Evolutionary conservation across 2,888 invertebrate genomes (phyloP).

Genomic region (Stomorhina lunata): DNA sequence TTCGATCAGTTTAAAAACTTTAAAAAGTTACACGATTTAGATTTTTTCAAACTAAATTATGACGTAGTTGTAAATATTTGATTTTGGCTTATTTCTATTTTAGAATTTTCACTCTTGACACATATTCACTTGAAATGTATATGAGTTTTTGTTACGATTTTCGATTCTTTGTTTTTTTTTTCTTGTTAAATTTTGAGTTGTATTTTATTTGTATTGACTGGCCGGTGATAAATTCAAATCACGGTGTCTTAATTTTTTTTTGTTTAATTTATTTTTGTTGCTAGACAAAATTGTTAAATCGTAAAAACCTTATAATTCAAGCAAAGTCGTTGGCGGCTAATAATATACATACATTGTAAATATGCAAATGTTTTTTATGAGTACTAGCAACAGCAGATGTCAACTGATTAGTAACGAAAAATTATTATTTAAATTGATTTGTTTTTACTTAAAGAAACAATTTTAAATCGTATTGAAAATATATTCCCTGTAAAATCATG

Average conservation of each 20-base stretch:
- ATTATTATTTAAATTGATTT: neutral
- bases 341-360: neutral
- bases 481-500: too few species aligned
- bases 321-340: neutral
- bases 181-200: neutral
- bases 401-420: neutral
- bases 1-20: constrained; percentile 26
- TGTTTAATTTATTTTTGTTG: constrained; percentile 3
- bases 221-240: constrained; percentile 53
- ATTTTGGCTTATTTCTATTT: constrained; percentile 24
- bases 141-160: constrained; percentile 11
- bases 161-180: neutral
- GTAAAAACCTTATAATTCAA: constrained; percentile 20
- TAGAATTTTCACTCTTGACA: constrained; percentile 65
- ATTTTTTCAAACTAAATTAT: neutral
- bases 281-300: constrained; percentile 9
- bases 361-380: neutral
- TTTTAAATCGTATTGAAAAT: too few species aligned
- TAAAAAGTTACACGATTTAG: constrained; percentile 21
- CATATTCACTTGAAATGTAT: constrained; percentile 1
- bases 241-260: constrained; percentile 30
- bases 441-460: neutral
- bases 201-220: too few species aligned
- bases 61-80: constrained; percentile 23
- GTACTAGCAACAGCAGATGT: neutral